These are phyloP conservation scores for Frieseomelitta varia DNA, from an alignment of 1,140 invertebrate species.

Conservation along the genomic window DNA sequence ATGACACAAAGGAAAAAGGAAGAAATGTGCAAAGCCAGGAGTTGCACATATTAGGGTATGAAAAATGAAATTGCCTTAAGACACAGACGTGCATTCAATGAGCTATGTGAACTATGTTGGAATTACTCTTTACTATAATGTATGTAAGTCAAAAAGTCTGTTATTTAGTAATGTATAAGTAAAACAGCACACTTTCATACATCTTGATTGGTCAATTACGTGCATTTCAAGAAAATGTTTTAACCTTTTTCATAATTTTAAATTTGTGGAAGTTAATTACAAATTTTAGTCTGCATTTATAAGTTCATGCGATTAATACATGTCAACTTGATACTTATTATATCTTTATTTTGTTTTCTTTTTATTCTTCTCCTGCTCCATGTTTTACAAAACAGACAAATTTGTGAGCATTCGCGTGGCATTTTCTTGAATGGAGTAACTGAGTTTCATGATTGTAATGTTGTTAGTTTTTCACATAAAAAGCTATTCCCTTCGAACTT, in stretches of 20 bases:
- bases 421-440: constrained; percentile 51
- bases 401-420: neutral
- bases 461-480: neutral
- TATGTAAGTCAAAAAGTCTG: constrained; percentile 35
- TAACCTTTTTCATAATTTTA: neutral
- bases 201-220: constrained; percentile 25
- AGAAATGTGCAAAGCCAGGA: constrained; percentile 27
- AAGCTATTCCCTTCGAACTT: neutral
- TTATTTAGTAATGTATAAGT: constrained; percentile 13
- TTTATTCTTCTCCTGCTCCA: neutral
- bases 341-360: neutral
- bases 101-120: constrained; percentile 46
- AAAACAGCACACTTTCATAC: constrained; percentile 30
- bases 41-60: constrained; percentile 36
- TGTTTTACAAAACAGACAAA: neutral
- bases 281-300: too few relatives aligned
- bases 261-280: neutral
- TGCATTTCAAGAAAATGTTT: constrained; percentile 33
- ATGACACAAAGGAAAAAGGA: constrained; percentile 18
- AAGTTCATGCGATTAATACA: neutral
- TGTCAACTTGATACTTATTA: neutral
- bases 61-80: constrained; percentile 68
- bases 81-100: constrained; percentile 55
- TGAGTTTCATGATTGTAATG: constrained; percentile 50
- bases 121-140: constrained; percentile 35